A percentile compares a stretch with the other conserved stretches of the same genome.
Evolutionary conservation across 2,888 invertebrate genomes (phyloP).

Genomic region (Oxycera nigricornis): DNA sequence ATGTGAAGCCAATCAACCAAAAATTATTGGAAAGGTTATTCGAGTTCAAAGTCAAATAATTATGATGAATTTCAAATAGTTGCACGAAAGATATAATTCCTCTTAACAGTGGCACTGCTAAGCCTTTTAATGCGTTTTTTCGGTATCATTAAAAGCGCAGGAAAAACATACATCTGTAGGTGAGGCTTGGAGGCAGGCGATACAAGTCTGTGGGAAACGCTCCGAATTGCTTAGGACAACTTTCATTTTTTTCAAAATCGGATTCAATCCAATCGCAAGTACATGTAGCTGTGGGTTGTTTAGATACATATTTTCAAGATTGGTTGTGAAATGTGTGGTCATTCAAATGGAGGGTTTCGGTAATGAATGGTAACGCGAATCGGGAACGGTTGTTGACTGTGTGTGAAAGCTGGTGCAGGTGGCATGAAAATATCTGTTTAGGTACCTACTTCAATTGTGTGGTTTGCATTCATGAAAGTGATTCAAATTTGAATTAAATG

Average conservation of each 20-base stretch:
- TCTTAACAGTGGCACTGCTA: no score
- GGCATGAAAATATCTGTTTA: no score
- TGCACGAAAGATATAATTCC: no score
- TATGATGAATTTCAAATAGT: neutral
- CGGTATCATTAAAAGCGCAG: neutral
- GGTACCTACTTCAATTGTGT: no score
- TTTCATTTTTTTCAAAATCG: neutral
- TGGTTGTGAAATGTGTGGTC: neutral
- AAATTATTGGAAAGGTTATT: neutral
- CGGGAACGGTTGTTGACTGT: no score
- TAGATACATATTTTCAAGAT: no score
- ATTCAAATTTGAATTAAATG: no score
- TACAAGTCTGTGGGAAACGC: neutral
- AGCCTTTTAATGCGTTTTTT: neutral
- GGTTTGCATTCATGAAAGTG: no score
- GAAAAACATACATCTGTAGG: neutral
- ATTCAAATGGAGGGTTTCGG: neutral
- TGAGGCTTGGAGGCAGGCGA: no score
- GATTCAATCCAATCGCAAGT: neutral
- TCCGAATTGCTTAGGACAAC: neutral
- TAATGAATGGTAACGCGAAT: neutral
- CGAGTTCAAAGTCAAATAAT: neutral
- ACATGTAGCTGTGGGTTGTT: neutral
- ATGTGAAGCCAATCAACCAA: no score
- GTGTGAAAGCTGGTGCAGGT: no score